Percentiles rank a stretch among this genome's conserved stretches.
Evolutionary conservation across 2,888 invertebrate species (phyloP).

Genomic region (Elegia similella): DNA sequence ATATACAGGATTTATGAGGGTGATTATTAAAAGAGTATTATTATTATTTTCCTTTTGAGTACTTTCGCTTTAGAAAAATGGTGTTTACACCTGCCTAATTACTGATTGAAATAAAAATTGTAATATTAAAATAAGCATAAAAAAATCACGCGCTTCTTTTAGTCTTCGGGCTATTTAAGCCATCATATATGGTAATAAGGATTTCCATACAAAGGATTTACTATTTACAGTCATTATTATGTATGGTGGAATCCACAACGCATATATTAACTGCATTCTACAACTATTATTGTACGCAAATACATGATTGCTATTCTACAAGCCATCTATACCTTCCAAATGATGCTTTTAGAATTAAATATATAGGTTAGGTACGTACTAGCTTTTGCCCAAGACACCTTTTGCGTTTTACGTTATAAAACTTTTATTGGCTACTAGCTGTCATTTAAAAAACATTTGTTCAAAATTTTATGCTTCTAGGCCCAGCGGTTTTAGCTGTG

Average conservation of each 20-base stretch:
- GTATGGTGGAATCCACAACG: slow-evolving; percentile 13
- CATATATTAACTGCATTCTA: slow-evolving; percentile 11
- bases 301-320: slow-evolving; percentile 1
- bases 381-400: too few relatives aligned
- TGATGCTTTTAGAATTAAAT: slow-evolving; percentile 1
- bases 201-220: slow-evolving; percentile 13
- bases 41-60: too few relatives aligned
- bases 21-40: too few relatives aligned
- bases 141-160: background rate
- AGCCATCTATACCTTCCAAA: background rate
- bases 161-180: background rate
- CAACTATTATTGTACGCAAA: slow-evolving; percentile 5
- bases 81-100: too few relatives aligned
- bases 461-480: too few relatives aligned
- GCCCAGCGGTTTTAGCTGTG: too few relatives aligned
- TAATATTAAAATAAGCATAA: background rate
- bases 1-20: too few relatives aligned
- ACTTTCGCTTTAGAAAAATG: too few relatives aligned
- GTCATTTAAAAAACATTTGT: too few relatives aligned
- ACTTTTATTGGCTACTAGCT: too few relatives aligned
- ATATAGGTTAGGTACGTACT: background rate
- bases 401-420: too few relatives aligned
- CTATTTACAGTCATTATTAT: slow-evolving; percentile 13
- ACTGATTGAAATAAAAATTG: background rate
- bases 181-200: slow-evolving; percentile 8